Conservation (phyloP, 2,113 vertebrate genomes). For the Smithornis capensis region DNA sequence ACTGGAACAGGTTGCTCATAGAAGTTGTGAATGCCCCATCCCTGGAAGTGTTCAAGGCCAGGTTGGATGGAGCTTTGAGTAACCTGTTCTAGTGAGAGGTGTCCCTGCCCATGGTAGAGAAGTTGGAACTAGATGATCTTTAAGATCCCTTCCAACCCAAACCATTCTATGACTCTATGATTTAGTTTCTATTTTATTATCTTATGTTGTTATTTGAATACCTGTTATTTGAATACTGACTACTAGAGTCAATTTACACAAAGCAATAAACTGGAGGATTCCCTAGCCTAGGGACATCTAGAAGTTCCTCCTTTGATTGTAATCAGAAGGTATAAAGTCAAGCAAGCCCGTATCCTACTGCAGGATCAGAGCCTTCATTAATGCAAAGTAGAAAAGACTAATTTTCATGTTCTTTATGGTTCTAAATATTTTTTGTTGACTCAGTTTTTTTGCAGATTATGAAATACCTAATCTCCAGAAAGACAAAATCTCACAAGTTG, state of each 20-base stretch:
- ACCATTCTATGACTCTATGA: not conserved
- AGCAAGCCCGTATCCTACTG: not conserved
- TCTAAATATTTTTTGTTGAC: not conserved
- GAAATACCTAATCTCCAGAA: slow-evolving; percentile 77
- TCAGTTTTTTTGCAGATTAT: slow-evolving; percentile 78
- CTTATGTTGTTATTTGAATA: not conserved
- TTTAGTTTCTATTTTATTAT: not conserved
- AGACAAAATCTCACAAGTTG: slow-evolving; percentile 66
- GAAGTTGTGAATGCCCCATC: not conserved
- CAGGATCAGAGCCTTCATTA: not conserved
- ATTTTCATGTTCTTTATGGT: not conserved
- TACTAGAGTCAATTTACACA: not conserved
- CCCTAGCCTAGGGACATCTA: not conserved
- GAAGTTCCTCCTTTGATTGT: not conserved
- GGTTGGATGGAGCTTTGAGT: not conserved
- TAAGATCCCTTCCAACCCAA: not conserved
- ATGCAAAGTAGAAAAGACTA: not conserved
- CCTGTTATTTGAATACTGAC: not conserved
- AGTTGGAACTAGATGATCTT: not conserved
- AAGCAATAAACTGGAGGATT: not conserved
- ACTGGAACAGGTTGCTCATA: not conserved
- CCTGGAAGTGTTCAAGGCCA: not conserved
- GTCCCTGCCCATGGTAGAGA: not conserved
- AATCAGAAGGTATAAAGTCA: not conserved
- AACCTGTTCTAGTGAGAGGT: not conserved